Evolutionary conservation across 2,113 vertebrate species (phyloP).

Genomic region (Aviceda subcristata): DNA sequence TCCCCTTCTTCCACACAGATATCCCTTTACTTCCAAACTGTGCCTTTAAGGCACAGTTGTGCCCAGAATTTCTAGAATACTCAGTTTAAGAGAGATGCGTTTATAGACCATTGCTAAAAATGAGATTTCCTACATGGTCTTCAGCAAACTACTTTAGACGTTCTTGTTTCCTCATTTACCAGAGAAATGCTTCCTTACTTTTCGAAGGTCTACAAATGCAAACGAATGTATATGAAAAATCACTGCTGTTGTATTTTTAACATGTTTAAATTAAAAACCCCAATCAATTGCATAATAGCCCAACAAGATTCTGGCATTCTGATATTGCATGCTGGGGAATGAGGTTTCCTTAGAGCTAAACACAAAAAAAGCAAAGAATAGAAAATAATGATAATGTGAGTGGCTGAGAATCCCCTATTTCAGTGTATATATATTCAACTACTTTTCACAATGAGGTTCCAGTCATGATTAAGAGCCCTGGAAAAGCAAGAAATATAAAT

Average conservation of each 20-base stretch:
- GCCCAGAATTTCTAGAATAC: background rate
- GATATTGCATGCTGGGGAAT: background rate
- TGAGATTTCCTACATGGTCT: background rate
- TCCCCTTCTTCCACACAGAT: background rate
- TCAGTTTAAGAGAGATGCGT: background rate
- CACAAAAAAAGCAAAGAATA: background rate
- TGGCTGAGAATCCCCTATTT: background rate
- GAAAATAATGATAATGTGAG: background rate
- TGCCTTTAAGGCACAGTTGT: conserved; percentile 13
- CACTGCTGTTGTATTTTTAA: background rate
- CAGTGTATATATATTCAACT: background rate
- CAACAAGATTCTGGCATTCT: background rate
- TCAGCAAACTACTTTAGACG: background rate
- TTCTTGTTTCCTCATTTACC: background rate
- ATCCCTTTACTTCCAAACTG: background rate
- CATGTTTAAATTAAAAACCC: background rate
- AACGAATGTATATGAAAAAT: background rate
- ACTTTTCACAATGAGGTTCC: background rate
- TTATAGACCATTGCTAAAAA: background rate
- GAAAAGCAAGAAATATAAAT: background rate
- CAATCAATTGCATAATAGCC: background rate
- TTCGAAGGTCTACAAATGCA: background rate
- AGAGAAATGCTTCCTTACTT: background rate
- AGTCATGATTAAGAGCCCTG: background rate
- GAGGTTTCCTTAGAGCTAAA: background rate